Base-by-base conservation (phyloP, 2,113 vertebrate species). In the Formicarius rufipectus region DNA sequence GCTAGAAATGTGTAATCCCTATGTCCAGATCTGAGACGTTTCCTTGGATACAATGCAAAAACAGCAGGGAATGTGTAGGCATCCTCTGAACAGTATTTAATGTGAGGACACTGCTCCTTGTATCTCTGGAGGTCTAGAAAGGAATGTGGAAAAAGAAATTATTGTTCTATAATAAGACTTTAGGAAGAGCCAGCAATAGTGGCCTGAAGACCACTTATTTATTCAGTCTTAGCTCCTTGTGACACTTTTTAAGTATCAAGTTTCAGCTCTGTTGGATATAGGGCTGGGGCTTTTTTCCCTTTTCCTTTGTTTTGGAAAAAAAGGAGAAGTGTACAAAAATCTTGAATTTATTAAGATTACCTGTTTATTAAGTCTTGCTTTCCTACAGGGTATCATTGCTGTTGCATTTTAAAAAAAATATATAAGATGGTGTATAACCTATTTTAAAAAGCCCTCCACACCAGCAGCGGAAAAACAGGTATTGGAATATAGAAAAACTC, bases 1-100 rank as follows among this genome's bases (percentile, higher is more conserved):
- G 95, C 53, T 86, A 82, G 87, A 97, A 97, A 92, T 96, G 96
- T 97, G 93, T 96, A 97, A 97, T 96, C 95, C 84, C 84, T 97
- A 63, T 95, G 84, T 96, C 80, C 96, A 96, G 80, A 96, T 83
- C 63, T 89, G 71, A 75, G 71, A 77, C 3, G 81, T 97, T 97
- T 97, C 97, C 97, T 81, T 97, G 96, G 97, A 96, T 97, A 98
- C 96, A 96, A 80, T 62, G 93, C 64, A 96, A 97, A 97, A 96
- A 33, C 84, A 97, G 81, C 84, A 90, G 53, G 69, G 94, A 97
- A 97, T 97, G 93, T 53, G 78, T 94, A 95, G 94, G 85, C 84
- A 95, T 89, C 94, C 94, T 92, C 66, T 95, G 89, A 97, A 93
- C 42, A 95, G 88, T 74, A 66, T 96, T 94, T 91, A 96, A 95